Conservation (phyloP, 2,113 vertebrate species). For the Vombatus ursinus region DNA sequence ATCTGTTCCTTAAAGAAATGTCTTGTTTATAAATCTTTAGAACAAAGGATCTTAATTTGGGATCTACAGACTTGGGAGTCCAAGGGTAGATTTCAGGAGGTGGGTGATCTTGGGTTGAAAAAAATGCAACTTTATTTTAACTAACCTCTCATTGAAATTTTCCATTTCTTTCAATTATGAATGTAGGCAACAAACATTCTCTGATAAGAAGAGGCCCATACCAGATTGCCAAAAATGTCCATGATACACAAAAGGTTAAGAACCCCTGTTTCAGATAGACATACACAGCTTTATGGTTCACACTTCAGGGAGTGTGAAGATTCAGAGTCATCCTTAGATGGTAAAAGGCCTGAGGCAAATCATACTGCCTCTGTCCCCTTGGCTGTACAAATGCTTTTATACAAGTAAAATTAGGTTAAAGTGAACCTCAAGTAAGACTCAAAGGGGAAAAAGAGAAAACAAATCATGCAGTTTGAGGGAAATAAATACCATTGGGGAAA, state of each 20-base stretch:
- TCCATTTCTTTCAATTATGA: not conserved
- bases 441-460: not conserved
- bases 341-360: not conserved
- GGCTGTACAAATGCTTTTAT: not conserved
- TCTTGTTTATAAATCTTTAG: not conserved
- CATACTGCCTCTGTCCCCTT: not conserved
- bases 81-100: not conserved
- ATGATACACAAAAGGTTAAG: not conserved
- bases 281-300: not conserved
- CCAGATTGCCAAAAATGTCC: not conserved
- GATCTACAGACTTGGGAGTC: not conserved
- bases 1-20: not conserved
- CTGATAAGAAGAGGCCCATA: not conserved
- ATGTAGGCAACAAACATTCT: not conserved
- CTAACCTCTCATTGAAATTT: not conserved
- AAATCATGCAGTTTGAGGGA: not conserved
- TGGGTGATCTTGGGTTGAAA: not conserved
- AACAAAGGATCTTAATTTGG: not conserved
- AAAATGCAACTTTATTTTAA: not conserved
- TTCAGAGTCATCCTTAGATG: not conserved
- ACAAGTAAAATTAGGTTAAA: no score
- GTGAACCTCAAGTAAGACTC: not conserved
- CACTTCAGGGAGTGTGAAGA: not conserved
- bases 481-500: not conserved
- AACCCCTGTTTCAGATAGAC: not conserved